phyloP scores from a whole-genome alignment of 2,113 vertebrate genomes.

The Cynocephalus volans region DNA sequence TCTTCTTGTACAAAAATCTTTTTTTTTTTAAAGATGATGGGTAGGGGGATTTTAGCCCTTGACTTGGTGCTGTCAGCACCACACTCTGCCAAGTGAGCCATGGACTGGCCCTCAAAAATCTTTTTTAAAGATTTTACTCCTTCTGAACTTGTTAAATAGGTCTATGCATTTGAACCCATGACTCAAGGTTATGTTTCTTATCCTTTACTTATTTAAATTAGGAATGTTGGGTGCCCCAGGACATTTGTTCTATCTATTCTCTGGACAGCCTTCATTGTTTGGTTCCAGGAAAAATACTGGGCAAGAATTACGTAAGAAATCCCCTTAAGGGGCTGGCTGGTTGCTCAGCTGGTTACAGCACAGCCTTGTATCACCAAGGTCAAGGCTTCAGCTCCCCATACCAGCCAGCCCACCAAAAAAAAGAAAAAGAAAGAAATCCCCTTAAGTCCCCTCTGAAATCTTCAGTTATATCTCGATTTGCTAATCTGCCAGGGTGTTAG shows the following conservation, averaged over 20 bases:
- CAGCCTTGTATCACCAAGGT: too few relatives aligned
- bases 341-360: too few relatives aligned
- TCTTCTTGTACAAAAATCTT: conserved; percentile 42
- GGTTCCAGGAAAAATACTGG: conserved; percentile 40
- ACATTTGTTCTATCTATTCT: conserved; percentile 6
- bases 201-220: conserved; percentile 55
- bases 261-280: neutral
- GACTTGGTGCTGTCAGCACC: too few relatives aligned
- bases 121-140: conserved; percentile 48
- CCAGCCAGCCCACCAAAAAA: too few relatives aligned
- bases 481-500: conserved; percentile 35
- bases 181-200: conserved; percentile 43
- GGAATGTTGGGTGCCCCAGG: neutral
- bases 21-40: neutral
- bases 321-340: too few relatives aligned
- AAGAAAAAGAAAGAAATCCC: too few relatives aligned
- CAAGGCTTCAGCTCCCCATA: too few relatives aligned
- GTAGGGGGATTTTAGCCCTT: too few relatives aligned
- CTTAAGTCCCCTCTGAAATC: neutral
- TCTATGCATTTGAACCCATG: conserved; percentile 50
- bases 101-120: too few relatives aligned
- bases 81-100: too few relatives aligned
- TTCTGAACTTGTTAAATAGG: conserved; percentile 54
- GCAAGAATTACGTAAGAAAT: conserved; percentile 65
- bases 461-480: conserved; percentile 52